A percentile compares a stretch with the other conserved stretches of the same genome.
These are phyloP conservation scores for Himalopsyche tibetana DNA, from an alignment of 2,888 invertebrate genomes.

Conservation along the genomic window DNA sequence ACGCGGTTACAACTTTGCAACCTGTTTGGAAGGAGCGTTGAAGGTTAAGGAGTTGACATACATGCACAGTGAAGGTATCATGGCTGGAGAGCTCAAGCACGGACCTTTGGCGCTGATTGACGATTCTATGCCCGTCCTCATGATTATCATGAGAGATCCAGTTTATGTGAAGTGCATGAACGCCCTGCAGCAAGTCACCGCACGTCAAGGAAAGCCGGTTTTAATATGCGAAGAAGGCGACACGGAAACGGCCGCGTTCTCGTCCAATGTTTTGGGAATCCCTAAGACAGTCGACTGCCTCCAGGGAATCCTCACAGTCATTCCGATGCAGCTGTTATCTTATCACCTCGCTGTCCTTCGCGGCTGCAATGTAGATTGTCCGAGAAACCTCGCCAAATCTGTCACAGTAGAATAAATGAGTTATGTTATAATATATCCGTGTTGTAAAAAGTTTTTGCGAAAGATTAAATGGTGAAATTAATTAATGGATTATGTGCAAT, in stretches of 20 bases:
- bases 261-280: conserved; percentile 88
- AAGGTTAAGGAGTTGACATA: conserved; percentile 99
- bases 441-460: too few relatives aligned
- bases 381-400: conserved; percentile 98
- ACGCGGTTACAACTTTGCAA: conserved; percentile 98
- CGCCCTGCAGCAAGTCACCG: conserved; percentile 96
- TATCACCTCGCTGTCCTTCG: conserved; percentile 98
- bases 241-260: conserved; percentile 87
- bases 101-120: conserved; percentile 98
- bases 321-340: conserved; percentile 98
- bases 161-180: conserved; percentile 99
- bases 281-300: conserved; percentile 98
- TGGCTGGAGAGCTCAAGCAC: conserved; percentile 99
- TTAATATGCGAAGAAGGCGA: conserved; percentile 96
- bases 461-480: too few relatives aligned
- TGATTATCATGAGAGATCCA: conserved; percentile 98
- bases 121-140: conserved; percentile 97
- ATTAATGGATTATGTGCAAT: background rate
- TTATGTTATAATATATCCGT: too few relatives aligned
- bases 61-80: conserved; percentile 99
- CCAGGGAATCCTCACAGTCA: conserved; percentile 96
- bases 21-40: conserved; percentile 97
- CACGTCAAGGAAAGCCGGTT: conserved; percentile 94
- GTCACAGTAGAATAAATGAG: conserved; percentile 93
- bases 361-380: conserved; percentile 98